A percentile compares a stretch with the other conserved stretches of the same genome.
phyloP scores from a whole-genome alignment of 2,113 vertebrate species.

The Sciurus niger region DNA sequence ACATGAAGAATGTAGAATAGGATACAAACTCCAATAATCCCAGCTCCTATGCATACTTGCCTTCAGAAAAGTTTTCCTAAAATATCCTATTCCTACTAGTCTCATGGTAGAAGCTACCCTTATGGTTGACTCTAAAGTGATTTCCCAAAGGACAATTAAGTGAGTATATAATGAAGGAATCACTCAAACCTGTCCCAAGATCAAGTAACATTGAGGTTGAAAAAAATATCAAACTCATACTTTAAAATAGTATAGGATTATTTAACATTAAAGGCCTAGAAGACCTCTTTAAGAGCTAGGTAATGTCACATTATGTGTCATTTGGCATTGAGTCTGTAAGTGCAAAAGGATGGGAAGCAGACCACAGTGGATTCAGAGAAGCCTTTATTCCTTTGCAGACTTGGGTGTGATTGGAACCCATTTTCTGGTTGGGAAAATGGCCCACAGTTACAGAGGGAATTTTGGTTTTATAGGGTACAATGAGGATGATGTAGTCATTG shows the following conservation, averaged over 20 bases:
- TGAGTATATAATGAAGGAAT: neutral
- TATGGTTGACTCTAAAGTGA: neutral
- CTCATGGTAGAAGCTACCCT: neutral
- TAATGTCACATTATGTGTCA: neutral
- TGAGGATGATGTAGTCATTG: too few relatives aligned
- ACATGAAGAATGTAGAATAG: neutral
- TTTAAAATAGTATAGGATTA: neutral
- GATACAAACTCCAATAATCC: neutral
- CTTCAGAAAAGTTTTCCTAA: neutral
- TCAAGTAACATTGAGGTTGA: constrained; percentile 17
- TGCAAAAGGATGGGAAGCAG: too few relatives aligned
- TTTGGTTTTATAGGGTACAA: too few relatives aligned
- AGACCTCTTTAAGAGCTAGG: neutral
- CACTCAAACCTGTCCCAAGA: neutral
- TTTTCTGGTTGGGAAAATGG: too few relatives aligned
- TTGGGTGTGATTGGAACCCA: too few relatives aligned
- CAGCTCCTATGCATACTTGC: neutral
- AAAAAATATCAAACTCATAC: neutral
- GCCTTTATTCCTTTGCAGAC: too few relatives aligned
- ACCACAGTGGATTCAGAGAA: too few relatives aligned
- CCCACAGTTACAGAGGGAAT: too few relatives aligned
- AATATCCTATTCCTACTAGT: neutral
- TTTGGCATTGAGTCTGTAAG: neutral
- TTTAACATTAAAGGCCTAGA: neutral
- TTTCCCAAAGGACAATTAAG: neutral